These are phyloP conservation scores for Rhinella marina DNA, from an alignment of 2,797 vertebrate genomes.

Conservation along the genomic window DNA sequence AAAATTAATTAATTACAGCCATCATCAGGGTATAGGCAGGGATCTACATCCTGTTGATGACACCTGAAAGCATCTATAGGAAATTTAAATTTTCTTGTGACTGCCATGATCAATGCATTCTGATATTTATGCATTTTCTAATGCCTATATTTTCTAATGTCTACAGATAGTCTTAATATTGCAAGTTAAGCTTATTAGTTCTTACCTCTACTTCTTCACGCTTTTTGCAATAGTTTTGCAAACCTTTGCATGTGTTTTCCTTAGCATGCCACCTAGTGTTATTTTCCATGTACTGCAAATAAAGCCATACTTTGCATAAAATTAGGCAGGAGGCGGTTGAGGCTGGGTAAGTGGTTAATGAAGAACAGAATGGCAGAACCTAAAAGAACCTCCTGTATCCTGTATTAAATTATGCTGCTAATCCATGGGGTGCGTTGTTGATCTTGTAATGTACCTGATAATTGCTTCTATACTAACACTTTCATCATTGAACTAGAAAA, in stretches of 20 bases:
- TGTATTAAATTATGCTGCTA: background rate
- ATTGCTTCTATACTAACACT: background rate
- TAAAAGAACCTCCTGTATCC: background rate
- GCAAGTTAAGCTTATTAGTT: background rate
- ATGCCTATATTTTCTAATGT: too few relatives aligned
- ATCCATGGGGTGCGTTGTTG: background rate
- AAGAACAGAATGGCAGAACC: background rate
- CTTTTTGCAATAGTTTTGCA: background rate
- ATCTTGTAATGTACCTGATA: background rate
- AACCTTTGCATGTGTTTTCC: constrained; percentile 17
- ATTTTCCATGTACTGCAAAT: constrained; percentile 10
- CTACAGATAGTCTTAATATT: background rate
- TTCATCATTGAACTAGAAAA: background rate
- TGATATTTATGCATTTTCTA: too few relatives aligned
- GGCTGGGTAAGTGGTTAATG: background rate
- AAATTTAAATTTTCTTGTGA: background rate
- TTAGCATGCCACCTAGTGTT: constrained; percentile 48
- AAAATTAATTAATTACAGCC: background rate
- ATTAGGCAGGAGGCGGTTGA: background rate
- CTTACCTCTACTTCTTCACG: background rate
- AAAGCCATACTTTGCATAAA: background rate
- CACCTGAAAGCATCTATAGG: background rate
- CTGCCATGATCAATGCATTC: background rate
- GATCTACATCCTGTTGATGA: background rate
- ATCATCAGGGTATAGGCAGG: background rate